Base-by-base conservation (phyloP, 2,113 vertebrate species). In the Apteryx mantelli region DNA sequence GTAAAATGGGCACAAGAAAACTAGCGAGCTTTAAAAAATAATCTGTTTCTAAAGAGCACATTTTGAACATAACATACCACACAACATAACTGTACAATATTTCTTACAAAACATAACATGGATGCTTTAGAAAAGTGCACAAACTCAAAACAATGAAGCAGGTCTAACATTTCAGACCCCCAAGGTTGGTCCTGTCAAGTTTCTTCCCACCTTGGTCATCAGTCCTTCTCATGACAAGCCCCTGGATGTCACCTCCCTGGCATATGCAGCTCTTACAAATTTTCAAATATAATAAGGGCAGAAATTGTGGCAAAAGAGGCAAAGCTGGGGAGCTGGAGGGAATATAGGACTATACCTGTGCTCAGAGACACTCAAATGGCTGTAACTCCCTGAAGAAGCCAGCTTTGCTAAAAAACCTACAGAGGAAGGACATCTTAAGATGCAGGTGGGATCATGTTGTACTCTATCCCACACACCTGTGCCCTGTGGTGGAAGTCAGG, bases 111-210 rank as follows among this genome's bases (percentile, higher is more conserved):
- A 78, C 55, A 83, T 26, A 71, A 68, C 40, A 63, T 8, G 22
- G 90, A 94, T 53, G 30, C 38, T 84, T 86, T 9, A 69, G 46
- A 22, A 90, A 94, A 61, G 15, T 83, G 88, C 70, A 81, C 11
- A 83, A 65, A 63, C 11, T 24, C 19, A 21, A 69, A 88, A 81
- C 53, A 88, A 13, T 40, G 38, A 91, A 77, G 32, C 1, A 15
- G 38, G 36, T 82, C 82, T 79, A 90, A 96, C 76, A 85, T 96
- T 97, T 96, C 93, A 89, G 96, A 80, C 30, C 88, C 82, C 88
- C 91, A n/a, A 84, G 89, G 32, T 75, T 89, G n/a, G 44, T 95
- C 91, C 48, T 84, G 56, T 68, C 69, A 22, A 71, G 44, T 94
- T 94, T 89, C 74, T 28, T 89, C 95, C 56, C 69, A 73, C 44